Conservation (phyloP, 2,888 invertebrate species). For the Catonia carolina region DNA sequence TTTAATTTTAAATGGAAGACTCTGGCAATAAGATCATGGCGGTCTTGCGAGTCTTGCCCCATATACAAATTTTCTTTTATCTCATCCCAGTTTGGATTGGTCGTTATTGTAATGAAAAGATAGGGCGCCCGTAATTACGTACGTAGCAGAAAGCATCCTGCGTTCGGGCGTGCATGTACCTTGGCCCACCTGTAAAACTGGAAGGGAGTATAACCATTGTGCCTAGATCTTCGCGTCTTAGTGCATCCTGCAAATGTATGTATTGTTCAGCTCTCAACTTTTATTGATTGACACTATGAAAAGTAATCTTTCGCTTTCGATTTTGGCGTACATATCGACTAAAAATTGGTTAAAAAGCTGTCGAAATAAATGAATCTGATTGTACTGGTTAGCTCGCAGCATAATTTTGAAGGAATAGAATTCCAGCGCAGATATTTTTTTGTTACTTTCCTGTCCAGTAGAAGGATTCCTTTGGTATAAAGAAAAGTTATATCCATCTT, state of each 20-base stretch:
- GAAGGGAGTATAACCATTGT: neutral
- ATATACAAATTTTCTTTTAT: constrained; percentile 32
- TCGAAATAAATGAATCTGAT: neutral
- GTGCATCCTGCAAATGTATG: neutral
- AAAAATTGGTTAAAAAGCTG: neutral
- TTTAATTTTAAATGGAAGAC: constrained; percentile 36
- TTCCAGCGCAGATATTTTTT: neutral
- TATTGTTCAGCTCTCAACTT: neutral
- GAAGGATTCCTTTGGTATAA: neutral
- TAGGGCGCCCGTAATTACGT: neutral
- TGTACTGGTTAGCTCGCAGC: neutral
- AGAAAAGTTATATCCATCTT: constrained; percentile 33
- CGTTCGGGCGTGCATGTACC: neutral
- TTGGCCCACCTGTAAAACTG: neutral
- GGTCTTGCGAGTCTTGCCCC: constrained; percentile 31
- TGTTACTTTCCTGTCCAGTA: neutral
- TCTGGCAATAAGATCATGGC: constrained; percentile 35
- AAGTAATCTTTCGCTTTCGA: neutral
- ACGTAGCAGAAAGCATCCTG: neutral
- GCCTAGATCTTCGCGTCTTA: neutral
- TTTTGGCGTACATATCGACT: neutral
- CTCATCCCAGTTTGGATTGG: constrained; percentile 39
- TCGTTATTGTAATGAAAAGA: constrained; percentile 40
- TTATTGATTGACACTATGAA: neutral
- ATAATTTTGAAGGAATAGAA: neutral